Evolutionary conservation across 1,140 invertebrate genomes (phyloP), one percentile per base, ranked within the genome.

Genomic region (Rhagoletis zephyria): DNA sequence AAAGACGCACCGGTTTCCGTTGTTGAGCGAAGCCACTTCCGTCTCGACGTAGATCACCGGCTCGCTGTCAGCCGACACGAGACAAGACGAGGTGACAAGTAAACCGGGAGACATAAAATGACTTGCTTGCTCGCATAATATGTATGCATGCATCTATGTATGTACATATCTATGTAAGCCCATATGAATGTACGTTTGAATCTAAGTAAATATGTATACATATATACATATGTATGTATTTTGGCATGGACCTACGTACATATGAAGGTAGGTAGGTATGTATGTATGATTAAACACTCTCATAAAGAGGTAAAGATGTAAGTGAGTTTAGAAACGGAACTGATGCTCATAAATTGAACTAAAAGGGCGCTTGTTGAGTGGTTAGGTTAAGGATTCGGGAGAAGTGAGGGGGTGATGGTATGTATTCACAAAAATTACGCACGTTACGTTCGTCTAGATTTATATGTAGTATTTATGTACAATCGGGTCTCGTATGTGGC

Each of bases 331-430:
- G 74, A 56, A 30, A 81, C n/a, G 74, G 74, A 81, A 81, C 74
- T 81, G 74, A 81, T 81, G 45, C 74, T 81, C 74, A 56, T 81
- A 81, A 81, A 81, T 81, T 81, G 74, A 51, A 81, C 74, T 19
- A 48, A 81, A 81, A 56, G 74, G 19, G n/a, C 9, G 0, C 48
- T 81, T 59, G 45, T 59, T 81, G 74, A 81, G 19, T 56, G 74
- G 14, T 48, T 19, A 56, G 48, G 74, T 81, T 81, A 30, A 30
- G 30, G 74, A 48, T 12, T 81, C 48, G 12, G 16, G 16, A 42
- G 48, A 56, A 56, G 10, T 81, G 42, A 59, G 48, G 45, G 74
- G 45, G 74, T 81, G 9, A 19, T 10, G 74, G 48, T 2, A 81
- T 42, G 74, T 42, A 45, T 81, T 81, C 74, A 19, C 64, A 30